A percentile compares a stretch with the other conserved stretches of the same genome.
Evolutionary conservation across 1,140 invertebrate genomes (phyloP).

Genomic region (Micrasema longulum): DNA sequence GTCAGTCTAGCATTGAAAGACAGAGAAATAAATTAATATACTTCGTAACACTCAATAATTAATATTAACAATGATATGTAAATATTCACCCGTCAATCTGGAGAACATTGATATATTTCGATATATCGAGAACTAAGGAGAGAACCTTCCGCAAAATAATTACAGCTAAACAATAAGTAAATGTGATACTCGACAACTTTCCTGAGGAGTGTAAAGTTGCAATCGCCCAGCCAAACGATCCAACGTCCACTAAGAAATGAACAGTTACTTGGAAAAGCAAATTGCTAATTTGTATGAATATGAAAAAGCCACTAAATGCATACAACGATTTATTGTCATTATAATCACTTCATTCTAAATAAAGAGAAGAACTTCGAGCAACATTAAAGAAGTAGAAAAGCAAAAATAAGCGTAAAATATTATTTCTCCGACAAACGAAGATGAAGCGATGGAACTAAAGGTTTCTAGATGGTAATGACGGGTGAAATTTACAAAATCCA

Average conservation of each 20-base stretch:
- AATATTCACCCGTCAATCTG: constrained; percentile 40
- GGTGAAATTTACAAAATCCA: constrained; percentile 43
- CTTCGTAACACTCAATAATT: constrained; percentile 28
- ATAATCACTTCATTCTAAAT: constrained; percentile 39
- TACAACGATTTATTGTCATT: constrained; percentile 41
- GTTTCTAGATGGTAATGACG: constrained; percentile 29
- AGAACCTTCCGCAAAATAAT: not conserved
- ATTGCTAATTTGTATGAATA: constrained; percentile 11
- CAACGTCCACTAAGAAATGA: not conserved
- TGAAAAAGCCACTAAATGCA: constrained; percentile 34
- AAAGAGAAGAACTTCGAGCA: constrained; percentile 11
- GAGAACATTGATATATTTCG: constrained; percentile 3
- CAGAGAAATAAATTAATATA: constrained; percentile 1
- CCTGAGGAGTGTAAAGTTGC: too few species aligned
- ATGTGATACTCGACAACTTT: too few species aligned
- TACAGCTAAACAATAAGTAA: not conserved
- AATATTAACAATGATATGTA: constrained; percentile 37
- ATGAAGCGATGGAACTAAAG: constrained; percentile 30
- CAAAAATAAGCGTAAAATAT: constrained; percentile 13
- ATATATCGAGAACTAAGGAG: constrained; percentile 5
- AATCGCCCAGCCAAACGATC: constrained; percentile 36
- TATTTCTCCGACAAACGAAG: not conserved
- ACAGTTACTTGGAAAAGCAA: not conserved
- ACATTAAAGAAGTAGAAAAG: constrained; percentile 16
- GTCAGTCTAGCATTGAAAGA: constrained; percentile 25